phyloP scores from a whole-genome alignment of 2,888 invertebrate genomes.

The Molanna angustata region DNA sequence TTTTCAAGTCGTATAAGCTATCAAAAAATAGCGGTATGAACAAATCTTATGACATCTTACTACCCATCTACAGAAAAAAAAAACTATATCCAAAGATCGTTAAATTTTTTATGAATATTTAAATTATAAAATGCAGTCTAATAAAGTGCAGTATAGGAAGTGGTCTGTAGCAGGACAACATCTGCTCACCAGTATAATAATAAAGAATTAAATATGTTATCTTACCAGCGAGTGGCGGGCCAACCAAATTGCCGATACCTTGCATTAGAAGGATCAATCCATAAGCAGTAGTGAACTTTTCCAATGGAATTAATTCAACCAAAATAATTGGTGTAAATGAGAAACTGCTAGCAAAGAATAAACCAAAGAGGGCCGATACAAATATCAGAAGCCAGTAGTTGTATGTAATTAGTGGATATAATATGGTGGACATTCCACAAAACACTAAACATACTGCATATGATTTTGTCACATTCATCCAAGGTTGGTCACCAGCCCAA shows the following conservation, averaged over 20 bases:
- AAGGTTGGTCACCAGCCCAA: slow-evolving; percentile 83
- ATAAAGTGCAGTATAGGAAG: too few species aligned
- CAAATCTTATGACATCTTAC: too few species aligned
- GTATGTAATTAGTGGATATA: slow-evolving; percentile 56
- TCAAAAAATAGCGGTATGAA: too few species aligned
- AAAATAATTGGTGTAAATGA: slow-evolving; percentile 88
- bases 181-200: too few species aligned
- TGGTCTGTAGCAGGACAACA: too few species aligned
- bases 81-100: too few species aligned
- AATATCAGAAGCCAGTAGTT: slow-evolving; percentile 52
- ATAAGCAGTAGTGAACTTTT: slow-evolving; percentile 90
- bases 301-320: slow-evolving; percentile 83
- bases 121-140: too few species aligned
- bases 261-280: slow-evolving; percentile 86
- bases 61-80: too few species aligned
- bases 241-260: slow-evolving; percentile 88
- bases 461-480: slow-evolving; percentile 77
- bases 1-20: too few species aligned
- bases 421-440: slow-evolving; percentile 61
- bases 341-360: slow-evolving; percentile 89
- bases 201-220: too few species aligned
- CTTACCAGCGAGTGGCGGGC: slow-evolving; percentile 86
- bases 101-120: too few species aligned
- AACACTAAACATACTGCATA: slow-evolving; percentile 76
- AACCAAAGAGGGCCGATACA: slow-evolving; percentile 71